Evolutionary conservation across 2,888 invertebrate genomes (phyloP).

Genomic region (Acanthosoma haemorrhoidale): DNA sequence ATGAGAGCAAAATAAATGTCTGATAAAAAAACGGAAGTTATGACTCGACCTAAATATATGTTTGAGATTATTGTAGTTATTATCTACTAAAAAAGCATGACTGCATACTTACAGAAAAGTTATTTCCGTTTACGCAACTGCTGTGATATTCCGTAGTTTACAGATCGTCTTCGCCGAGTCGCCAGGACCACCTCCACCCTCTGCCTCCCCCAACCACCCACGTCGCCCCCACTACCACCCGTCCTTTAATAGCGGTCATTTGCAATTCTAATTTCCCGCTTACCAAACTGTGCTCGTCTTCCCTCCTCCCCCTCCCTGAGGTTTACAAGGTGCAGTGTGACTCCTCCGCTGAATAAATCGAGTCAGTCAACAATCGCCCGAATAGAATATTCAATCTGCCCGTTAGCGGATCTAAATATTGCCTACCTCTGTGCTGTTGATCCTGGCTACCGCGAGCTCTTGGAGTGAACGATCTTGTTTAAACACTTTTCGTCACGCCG

Average conservation of each 20-base stretch:
- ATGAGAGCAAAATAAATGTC: too few species aligned
- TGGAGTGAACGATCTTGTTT: too few species aligned
- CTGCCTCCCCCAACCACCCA: background rate
- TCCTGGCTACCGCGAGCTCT: too few species aligned
- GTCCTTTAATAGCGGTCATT: conserved; percentile 5
- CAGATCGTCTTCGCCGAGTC: background rate
- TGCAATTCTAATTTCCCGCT: conserved; percentile 15
- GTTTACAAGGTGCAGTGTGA: background rate
- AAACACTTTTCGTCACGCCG: too few species aligned
- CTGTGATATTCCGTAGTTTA: background rate
- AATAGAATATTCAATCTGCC: background rate
- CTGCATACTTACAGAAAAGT: too few species aligned
- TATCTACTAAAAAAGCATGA: too few species aligned
- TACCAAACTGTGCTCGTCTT: background rate
- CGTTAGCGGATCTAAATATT: background rate
- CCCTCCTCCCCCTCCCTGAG: background rate
- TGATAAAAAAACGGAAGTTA: too few species aligned
- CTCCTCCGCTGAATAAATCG: too few species aligned
- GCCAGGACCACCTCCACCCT: background rate
- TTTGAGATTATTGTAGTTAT: too few species aligned
- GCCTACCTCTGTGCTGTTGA: too few species aligned
- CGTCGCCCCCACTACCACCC: background rate
- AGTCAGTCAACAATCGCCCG: background rate
- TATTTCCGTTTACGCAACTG: too few species aligned
- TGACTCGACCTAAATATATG: too few species aligned